phyloP scores from a whole-genome alignment of 2,113 vertebrate genomes.

The Sinocyclocheilus maitianheensis region DNA sequence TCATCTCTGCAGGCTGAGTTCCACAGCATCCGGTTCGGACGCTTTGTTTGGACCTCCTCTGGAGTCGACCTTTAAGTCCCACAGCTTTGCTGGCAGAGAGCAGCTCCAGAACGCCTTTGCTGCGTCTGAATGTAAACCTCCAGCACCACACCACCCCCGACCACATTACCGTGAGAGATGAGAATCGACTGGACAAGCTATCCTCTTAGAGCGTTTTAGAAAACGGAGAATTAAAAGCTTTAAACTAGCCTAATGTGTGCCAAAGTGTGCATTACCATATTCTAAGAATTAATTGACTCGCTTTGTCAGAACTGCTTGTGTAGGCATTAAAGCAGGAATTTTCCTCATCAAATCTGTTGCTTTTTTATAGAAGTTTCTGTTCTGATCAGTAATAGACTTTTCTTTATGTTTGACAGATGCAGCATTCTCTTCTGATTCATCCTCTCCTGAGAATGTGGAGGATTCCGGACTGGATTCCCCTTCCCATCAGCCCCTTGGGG shows the following conservation, averaged over 20 bases:
- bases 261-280: slow-evolving; percentile 6
- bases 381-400: neutral
- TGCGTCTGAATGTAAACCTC: slow-evolving; percentile 71
- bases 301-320: neutral
- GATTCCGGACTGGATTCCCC: slow-evolving; percentile 92
- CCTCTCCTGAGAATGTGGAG: slow-evolving; percentile 90
- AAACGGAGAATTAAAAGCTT: slow-evolving; percentile 1
- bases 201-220: neutral
- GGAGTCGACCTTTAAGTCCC: slow-evolving; percentile 83
- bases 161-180: slow-evolving; percentile 15
- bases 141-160: neutral
- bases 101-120: slow-evolving; percentile 56
- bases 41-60: slow-evolving; percentile 87
- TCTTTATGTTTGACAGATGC: slow-evolving; percentile 66
- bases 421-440: slow-evolving; percentile 88
- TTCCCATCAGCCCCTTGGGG: slow-evolving; percentile 82
- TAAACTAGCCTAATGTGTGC: neutral
- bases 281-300: neutral
- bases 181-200: neutral
- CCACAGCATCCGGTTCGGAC: slow-evolving; percentile 68
- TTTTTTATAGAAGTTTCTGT: neutral
- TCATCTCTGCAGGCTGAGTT: slow-evolving; percentile 67
- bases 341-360: neutral
- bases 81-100: slow-evolving; percentile 81
- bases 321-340: neutral